Conservation (phyloP, 2,888 invertebrate genomes). For the Ecliptopera silaceata region DNA sequence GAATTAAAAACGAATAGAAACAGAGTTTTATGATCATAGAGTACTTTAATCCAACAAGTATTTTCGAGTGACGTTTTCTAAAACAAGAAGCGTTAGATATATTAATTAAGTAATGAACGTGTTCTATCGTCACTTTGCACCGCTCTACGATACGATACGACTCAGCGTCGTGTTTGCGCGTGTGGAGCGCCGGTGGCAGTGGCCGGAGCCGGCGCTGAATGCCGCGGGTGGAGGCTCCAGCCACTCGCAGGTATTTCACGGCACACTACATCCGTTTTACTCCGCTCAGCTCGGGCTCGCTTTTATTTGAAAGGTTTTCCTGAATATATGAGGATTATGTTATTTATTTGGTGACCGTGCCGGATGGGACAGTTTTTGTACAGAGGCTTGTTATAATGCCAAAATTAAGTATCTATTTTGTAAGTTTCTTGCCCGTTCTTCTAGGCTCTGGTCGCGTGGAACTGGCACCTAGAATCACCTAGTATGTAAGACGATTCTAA, state of each 20-base stretch:
- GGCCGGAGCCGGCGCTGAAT: constrained; percentile 11
- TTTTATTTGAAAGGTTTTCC: constrained; percentile 14
- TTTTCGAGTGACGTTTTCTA: too few relatives aligned
- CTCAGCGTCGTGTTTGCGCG: constrained; percentile 6
- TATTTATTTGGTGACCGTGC: constrained; percentile 16
- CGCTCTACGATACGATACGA: too few relatives aligned
- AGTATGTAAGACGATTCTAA: too few relatives aligned
- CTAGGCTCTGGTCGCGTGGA: too few relatives aligned
- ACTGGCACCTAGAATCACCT: too few relatives aligned
- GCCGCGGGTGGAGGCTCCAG: constrained; percentile 6
- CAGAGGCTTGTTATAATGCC: neutral
- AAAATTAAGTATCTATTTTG: neutral
- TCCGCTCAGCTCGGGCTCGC: constrained; percentile 12
- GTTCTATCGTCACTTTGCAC: too few relatives aligned
- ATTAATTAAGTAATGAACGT: too few relatives aligned
- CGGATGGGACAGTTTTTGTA: constrained; percentile 9
- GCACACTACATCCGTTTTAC: constrained; percentile 20
- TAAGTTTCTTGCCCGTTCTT: neutral
- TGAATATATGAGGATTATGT: constrained; percentile 20
- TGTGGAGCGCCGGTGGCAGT: neutral
- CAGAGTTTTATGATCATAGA: too few relatives aligned
- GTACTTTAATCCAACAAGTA: too few relatives aligned
- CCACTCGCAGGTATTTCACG: constrained; percentile 21
- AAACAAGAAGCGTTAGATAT: too few relatives aligned
- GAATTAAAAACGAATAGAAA: too few relatives aligned